These are phyloP conservation scores for Zoanthus sansibaricus DNA, from an alignment of 92 coral and sea anemone genomes.

Conservation along the genomic window DNA sequence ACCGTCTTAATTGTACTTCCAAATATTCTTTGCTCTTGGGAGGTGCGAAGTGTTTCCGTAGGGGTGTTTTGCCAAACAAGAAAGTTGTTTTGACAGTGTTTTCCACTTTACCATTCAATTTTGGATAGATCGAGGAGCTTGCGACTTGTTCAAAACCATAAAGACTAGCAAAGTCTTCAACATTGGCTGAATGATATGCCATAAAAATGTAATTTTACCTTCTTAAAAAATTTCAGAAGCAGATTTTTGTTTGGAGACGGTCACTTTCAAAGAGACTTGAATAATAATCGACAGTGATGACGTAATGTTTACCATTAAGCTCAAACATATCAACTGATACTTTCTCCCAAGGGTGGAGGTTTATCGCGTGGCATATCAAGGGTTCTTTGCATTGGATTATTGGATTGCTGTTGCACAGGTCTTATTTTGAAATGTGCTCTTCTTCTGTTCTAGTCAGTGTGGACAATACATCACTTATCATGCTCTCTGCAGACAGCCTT, in stretches of 20 bases:
- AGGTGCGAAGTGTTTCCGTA: conserved; percentile 4
- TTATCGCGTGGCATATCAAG: conserved; percentile 15
- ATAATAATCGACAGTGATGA: conserved; percentile 28
- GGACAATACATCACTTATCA: conserved; percentile 46
- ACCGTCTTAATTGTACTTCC: conserved; percentile 15
- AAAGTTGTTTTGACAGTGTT: conserved; percentile 19
- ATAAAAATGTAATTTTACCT: conserved; percentile 20
- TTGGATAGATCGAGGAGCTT: not conserved
- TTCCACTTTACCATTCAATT: not conserved
- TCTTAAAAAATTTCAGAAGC: not conserved
- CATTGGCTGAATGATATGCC: not conserved
- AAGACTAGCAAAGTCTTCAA: not conserved
- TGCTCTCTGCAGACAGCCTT: conserved; percentile 41
- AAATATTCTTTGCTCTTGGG: conserved; percentile 21
- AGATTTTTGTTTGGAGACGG: conserved; percentile 18
- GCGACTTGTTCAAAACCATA: conserved; percentile 18
- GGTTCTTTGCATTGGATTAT: conserved; percentile 39
- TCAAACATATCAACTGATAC: conserved; percentile 33
- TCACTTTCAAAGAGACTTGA: not conserved
- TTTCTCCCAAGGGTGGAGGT: conserved; percentile 22
- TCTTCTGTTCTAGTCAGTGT: not conserved
- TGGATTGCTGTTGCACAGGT: conserved; percentile 20
- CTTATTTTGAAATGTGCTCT: not conserved
- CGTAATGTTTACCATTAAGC: conserved; percentile 15
- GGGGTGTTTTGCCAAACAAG: conserved; percentile 31